Base-by-base conservation (phyloP, 2,797 vertebrate species). In the Euthynnus affinis region DNA sequence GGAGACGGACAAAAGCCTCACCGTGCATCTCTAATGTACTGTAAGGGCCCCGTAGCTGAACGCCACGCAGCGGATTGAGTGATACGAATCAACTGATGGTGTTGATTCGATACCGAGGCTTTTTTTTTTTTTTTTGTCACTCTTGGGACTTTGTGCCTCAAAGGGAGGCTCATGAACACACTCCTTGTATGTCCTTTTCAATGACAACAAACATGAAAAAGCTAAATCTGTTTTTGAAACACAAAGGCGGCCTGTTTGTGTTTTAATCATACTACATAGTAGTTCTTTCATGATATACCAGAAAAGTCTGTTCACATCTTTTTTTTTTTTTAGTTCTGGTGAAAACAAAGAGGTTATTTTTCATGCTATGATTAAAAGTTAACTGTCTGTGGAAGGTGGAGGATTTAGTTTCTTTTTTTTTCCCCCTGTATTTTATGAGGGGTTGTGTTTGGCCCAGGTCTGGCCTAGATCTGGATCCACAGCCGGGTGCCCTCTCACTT, bases 401-500 rank as follows among this genome's bases (percentile, higher is more conserved):
- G 71, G 42, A 74, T 69, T 44, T 1, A 69, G 57, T 82, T 63
- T 44, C 49, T 51, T 44, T 52, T 14, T 25, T 37, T 32, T n/a
- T n/a, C n/a, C 20, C 48, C 12, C 23, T 9, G 22, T 59, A 20
- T 89, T 91, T 91, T 90, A 92, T 18, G 76, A 80, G 72, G 52
- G 73, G 71, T 55, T 77, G 82, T 81, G 76, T 90, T 88, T 79
- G 83, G 87, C 79, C 68, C 69, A 32, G 53, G 84, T 80, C 85
- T 79, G 83, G 87, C 79, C 68, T 67, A 32, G 53, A 83, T 80
- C 85, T 90, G 84, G 78, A 74, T 87, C 83, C 76, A 71, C 85
- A 85, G 78, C 70, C 76, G 81, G 88, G 69, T 87, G 82, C 92
- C 87, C 88, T 86, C 83, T 89, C 83, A 81, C 83, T 88, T 78